Base-by-base conservation (phyloP, 2,888 invertebrate species). In the Melinaea menophilus region DNA sequence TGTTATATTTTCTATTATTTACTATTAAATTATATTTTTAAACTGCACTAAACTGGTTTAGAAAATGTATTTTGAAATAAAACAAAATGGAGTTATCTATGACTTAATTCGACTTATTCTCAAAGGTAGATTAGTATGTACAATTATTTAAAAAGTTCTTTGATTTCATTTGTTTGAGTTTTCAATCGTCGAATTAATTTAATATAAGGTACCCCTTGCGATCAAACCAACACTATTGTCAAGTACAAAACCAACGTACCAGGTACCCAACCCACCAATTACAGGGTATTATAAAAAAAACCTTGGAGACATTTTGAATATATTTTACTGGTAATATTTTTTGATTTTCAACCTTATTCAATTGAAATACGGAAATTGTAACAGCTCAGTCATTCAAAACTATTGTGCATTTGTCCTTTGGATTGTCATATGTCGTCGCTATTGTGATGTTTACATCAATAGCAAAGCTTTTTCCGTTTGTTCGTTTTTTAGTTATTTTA, bases 201-300 rank as follows among this genome's bases (percentile, higher is more conserved):
- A 75, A 82, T 87, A 85, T 77, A 79, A 79, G 78, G 72, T 74
- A 75, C 74, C 78, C 77, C 78, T 87, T 89, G 84, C 87, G 66
- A 71, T 73, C 67, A 67, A 72, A 71, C 75, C 72, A 71, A 72
- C 67, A 71, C 71, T 65, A 73, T 75, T 75, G 74, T 75, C 64
- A 66, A 58, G 75, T 73, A 90, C 89, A 89, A 90, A 84, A 84
- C 86, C 81, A 72, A 75, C 77, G 73, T 77, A 78, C 90, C 90
- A 90, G 90, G 90, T 90, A 90, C 85, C 90, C 87, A 86, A 86
- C 90, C 90, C 89, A 90, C 90, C 90, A 90, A 90, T 90, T 90
- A 90, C 85, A 51, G 73, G 70, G 78, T 76, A 90, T 90, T 90
- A 88, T 90, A 78, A 80, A 85, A 85, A 89, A 87, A 75, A 84